A percentile compares a stretch with the other conserved stretches of the same genome.
Evolutionary conservation across 2,888 invertebrate genomes (phyloP).

Genomic region (Craniophora ligustri): DNA sequence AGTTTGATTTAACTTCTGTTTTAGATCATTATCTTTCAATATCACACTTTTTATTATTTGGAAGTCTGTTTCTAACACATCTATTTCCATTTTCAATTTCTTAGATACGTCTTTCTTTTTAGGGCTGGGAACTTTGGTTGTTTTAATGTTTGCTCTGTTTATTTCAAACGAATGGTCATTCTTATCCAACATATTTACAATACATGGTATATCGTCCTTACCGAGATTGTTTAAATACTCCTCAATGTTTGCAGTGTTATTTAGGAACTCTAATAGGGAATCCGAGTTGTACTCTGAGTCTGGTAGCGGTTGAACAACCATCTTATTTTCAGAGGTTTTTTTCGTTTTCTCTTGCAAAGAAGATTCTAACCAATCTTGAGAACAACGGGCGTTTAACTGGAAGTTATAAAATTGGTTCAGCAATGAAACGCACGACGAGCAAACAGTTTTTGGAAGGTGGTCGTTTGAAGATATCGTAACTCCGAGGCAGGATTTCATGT

Average conservation of each 20-base stretch:
- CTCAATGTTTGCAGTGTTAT: slow-evolving; percentile 83
- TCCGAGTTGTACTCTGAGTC: slow-evolving; percentile 85
- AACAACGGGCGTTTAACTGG: slow-evolving; percentile 81
- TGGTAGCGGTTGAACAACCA: slow-evolving; percentile 78
- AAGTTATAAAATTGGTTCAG: slow-evolving; percentile 82
- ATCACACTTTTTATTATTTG: slow-evolving; percentile 77
- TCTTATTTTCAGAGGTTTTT: slow-evolving; percentile 72
- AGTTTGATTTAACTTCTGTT: slow-evolving; percentile 46
- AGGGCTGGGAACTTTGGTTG: slow-evolving; percentile 70
- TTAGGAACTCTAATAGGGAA: slow-evolving; percentile 82
- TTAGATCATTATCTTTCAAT: slow-evolving; percentile 71
- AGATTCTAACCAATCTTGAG: slow-evolving; percentile 83
- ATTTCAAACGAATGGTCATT: slow-evolving; percentile 69
- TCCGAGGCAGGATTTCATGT: slow-evolving; percentile 79
- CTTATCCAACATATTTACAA: slow-evolving; percentile 80
- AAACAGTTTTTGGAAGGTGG: slow-evolving; percentile 77
- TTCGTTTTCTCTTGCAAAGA: slow-evolving; percentile 71
- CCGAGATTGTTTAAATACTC: slow-evolving; percentile 82
- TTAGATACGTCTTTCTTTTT: slow-evolving; percentile 71
- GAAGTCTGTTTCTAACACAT: slow-evolving; percentile 78
- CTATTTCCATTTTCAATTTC: slow-evolving; percentile 70
- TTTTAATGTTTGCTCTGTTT: slow-evolving; percentile 62
- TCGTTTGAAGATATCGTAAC: slow-evolving; percentile 71
- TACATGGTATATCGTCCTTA: slow-evolving; percentile 83
- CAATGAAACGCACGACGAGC: slow-evolving; percentile 76